Evolutionary conservation across 2,113 vertebrate species (phyloP), one percentile per base, ranked within the genome.

Genomic region (Benitochromis conjunctus): DNA sequence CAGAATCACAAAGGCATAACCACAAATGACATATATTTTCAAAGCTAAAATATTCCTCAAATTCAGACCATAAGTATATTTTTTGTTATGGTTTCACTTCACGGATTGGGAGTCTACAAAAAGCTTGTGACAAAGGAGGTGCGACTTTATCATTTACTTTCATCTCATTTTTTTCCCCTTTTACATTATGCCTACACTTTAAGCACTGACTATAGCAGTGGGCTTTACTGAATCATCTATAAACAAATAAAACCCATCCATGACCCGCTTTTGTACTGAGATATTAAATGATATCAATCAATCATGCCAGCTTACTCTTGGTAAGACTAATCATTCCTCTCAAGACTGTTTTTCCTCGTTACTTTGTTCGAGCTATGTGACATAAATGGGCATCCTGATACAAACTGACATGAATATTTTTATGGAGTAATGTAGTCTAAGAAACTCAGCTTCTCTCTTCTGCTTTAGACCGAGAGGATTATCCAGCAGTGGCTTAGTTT

Each of bases 91-190:
- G 4, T 14, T 48, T 19, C 76, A 69, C 77, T 97, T 87, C 92
- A 94, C 10, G 96, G 96, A 78, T 94, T 98, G 86, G 92, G 91
- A 0, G 97, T 97, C 3, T 97, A 97, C 94, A 93, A 92, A 82
- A 96, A 96, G 9, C 71, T 91, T 78, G 83, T 92, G 83, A 69
- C 91, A 1, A 83, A 97, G 97, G 96, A 90, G 96, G 38, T 29
- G 54, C 19, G 24, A 83, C 64, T 76, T 79, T 26, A 58, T 81
- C 12, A 41, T 64, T 55, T 34, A 5, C 29, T 16, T 57, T 51
- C 58, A n/a, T 5, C n/a, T 83, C 5, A 5, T n/a, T n/a, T 66
- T 26, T 55, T 83, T 46, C 2, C 0, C 43, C 18, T 76, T 53
- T 34, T 13, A 53, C 10, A n/a, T 34, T 76, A 53, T 34, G 71